Percentiles rank a stretch among this genome's conserved stretches.
phyloP scores from a whole-genome alignment of 2,888 invertebrate species.

The Bellardia pandia region DNA sequence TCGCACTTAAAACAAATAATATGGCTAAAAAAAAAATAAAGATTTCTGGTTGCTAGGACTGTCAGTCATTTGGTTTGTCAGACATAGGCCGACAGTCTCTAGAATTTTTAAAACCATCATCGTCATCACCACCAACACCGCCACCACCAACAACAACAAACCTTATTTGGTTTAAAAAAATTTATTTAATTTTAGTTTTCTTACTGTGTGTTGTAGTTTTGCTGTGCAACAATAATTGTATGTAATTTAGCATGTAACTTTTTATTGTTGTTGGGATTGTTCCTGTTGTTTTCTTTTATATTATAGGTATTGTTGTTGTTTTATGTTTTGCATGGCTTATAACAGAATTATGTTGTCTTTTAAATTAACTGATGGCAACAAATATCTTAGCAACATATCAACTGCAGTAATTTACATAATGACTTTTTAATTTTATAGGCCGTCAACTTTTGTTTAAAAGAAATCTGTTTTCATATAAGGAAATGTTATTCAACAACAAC shows the following conservation, averaged over 20 bases:
- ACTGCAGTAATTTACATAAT: constrained; percentile 80
- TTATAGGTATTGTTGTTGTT: constrained; percentile 13
- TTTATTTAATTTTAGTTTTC: constrained; percentile 41
- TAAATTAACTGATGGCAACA: constrained; percentile 72
- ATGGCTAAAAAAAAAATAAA: constrained; percentile 27
- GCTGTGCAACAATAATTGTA: constrained; percentile 77
- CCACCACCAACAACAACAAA: background rate
- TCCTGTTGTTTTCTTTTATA: constrained; percentile 13
- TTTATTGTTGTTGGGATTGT: constrained; percentile 36
- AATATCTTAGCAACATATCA: constrained; percentile 63
- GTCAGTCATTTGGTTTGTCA: constrained; percentile 8
- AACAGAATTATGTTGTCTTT: constrained; percentile 74
- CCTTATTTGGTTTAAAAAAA: constrained; percentile 39
- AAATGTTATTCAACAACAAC: background rate
- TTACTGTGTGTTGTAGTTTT: background rate
- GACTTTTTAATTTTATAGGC: constrained; percentile 77
- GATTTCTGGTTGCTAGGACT: constrained; percentile 17
- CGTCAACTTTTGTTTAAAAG: constrained; percentile 27
- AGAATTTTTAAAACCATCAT: constrained; percentile 1
- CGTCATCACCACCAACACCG: constrained; percentile 4
- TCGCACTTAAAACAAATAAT: constrained; percentile 67
- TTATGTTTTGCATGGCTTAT: constrained; percentile 64
- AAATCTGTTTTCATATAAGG: background rate
- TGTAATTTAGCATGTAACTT: constrained; percentile 76
- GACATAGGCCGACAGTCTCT: background rate